These are phyloP conservation scores for Frieseomelitta varia DNA, from an alignment of 1,140 invertebrate genomes.

Conservation along the genomic window DNA sequence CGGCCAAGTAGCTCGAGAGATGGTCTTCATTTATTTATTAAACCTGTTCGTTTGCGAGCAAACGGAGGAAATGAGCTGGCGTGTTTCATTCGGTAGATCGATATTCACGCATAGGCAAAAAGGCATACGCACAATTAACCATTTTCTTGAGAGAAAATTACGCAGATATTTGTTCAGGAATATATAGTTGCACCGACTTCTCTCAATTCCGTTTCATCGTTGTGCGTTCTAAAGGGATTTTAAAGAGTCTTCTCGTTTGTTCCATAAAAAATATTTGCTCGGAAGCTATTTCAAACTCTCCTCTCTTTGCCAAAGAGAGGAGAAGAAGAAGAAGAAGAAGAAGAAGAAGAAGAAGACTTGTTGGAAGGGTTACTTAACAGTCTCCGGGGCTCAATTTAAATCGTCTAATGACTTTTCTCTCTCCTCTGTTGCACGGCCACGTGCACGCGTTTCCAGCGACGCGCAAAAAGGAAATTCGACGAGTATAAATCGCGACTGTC, in stretches of 20 bases:
- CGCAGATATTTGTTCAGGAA: too few relatives aligned
- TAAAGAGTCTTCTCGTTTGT: background rate
- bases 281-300: background rate
- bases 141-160: background rate
- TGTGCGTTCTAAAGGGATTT: too few relatives aligned
- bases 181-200: too few relatives aligned
- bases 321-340: too few relatives aligned
- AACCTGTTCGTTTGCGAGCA: too few relatives aligned
- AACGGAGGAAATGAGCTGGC: too few relatives aligned
- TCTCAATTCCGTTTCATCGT: too few relatives aligned
- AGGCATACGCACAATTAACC: too few relatives aligned
- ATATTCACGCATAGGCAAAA: background rate
- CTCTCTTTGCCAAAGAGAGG: background rate
- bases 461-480: constrained; percentile 62
- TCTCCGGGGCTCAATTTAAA: constrained; percentile 43
- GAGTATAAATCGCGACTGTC: constrained; percentile 58
- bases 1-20: too few relatives aligned
- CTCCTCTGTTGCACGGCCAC: background rate
- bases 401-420: constrained; percentile 44
- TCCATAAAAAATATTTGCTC: background rate
- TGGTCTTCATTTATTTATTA: background rate
- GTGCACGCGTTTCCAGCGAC: background rate
- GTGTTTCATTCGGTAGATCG: too few relatives aligned
- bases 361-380: background rate
- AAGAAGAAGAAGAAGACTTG: background rate